Evolutionary conservation across 2,797 vertebrate species (phyloP).

Genomic region (Macropodus opercularis): DNA sequence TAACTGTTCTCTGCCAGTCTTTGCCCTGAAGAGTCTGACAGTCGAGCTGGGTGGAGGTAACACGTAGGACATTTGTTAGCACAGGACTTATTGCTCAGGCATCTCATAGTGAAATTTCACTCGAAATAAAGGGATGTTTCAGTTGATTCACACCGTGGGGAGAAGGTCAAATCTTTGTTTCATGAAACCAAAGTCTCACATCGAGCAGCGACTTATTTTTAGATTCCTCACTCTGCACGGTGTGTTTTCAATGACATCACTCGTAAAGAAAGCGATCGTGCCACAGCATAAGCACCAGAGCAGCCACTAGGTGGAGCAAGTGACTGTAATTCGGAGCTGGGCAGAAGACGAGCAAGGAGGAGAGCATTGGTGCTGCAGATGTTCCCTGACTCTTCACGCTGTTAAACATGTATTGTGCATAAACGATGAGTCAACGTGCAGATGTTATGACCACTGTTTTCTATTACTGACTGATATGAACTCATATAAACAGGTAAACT

Average conservation of each 20-base stretch:
- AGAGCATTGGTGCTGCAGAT: background rate
- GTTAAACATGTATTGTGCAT: background rate
- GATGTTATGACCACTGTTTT: background rate
- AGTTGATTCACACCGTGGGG: background rate
- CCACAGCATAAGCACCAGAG: constrained; percentile 13
- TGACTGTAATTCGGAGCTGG: constrained; percentile 27
- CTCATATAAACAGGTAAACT: background rate
- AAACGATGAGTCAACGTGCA: background rate
- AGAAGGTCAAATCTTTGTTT: background rate
- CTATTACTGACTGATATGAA: background rate
- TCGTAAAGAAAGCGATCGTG: constrained; percentile 6
- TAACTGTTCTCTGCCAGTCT: constrained; percentile 96
- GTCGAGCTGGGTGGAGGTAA: constrained; percentile 84
- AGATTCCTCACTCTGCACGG: constrained; percentile 22
- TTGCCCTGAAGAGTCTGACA: constrained; percentile 91
- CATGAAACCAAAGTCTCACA: too few species aligned
- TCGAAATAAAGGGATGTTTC: background rate
- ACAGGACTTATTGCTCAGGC: background rate
- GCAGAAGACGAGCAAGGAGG: constrained; percentile 5
- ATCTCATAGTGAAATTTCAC: background rate
- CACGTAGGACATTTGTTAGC: constrained; percentile 16
- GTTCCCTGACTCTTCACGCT: constrained; percentile 9
- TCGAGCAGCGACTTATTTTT: too few species aligned
- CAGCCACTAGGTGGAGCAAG: constrained; percentile 68
- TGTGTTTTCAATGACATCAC: constrained; percentile 71